Base-by-base conservation (phyloP, 2,888 invertebrate genomes). In the Sphaeridia pumilis region DNA sequence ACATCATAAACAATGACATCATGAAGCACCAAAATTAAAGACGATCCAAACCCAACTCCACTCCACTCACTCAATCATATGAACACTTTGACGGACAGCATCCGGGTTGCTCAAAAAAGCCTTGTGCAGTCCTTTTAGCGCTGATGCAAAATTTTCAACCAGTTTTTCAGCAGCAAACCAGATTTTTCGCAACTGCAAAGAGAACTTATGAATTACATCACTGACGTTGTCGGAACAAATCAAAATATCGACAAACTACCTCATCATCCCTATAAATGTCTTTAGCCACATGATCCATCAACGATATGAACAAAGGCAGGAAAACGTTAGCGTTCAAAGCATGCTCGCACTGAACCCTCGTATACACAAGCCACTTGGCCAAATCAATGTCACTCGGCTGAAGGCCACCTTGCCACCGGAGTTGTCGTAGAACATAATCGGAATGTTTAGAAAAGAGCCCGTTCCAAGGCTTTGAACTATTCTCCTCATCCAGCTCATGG, bases 391-490 rank as follows among this genome's bases (percentile, higher is more conserved):
- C 83, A 3, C 75, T 75, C 26, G 73, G 73, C 0, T 80, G 76
- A 21, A 97, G 75, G 22, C 93, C 94, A 62, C 94, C 89, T 71
- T 97, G 95, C 4, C 92, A 88, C 42, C 84, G 82, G 73, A 97
- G 94, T 69, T 97, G 95, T 12, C 87, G 83, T 5, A 95, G 76
- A 36, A 97, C 80, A 0, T 84, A 83, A 66, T 85, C 83, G 0
- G 89, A 93, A 44, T 84, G 81, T 54, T 74, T 63, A 58, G 84
- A 81, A 74, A 89, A 87, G 67, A 82, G 82, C 1, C 89, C 93
- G 59, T 79, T 79, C 94, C 94, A 94, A 74, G 83, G 82, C 69
- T 78, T 83, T 3, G 79, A 79, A 60, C 80, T 78, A 75, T 85
- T 83, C 7, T 82, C 82, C 44, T 76, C 76, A 67, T 87, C 87